Evolutionary conservation across 2,113 vertebrate species (phyloP).

Genomic region (Calidris pygmaea): DNA sequence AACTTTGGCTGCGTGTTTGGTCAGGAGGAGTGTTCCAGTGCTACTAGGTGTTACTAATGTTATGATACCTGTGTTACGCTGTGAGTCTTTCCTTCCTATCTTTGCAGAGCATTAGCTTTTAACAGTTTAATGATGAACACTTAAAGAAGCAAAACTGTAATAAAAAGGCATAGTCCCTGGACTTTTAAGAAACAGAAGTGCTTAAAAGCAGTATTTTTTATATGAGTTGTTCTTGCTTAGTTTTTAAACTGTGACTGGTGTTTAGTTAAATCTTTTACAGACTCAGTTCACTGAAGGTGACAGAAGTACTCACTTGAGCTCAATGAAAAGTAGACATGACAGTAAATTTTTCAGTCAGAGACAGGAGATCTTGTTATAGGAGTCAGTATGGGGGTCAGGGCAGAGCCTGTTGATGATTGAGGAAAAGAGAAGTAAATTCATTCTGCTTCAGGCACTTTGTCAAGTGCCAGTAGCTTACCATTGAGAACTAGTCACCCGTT

Average conservation of each 20-base stretch:
- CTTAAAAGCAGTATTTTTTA: background rate
- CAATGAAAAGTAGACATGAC: slow-evolving; percentile 92
- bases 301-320: slow-evolving; percentile 93
- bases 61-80: background rate
- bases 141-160: background rate
- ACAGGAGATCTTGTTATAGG: slow-evolving; percentile 99
- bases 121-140: background rate
- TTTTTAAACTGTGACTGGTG: slow-evolving; percentile 70
- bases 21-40: background rate
- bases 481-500: slow-evolving; percentile 99
- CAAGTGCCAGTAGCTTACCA: slow-evolving; percentile 99
- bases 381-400: slow-evolving; percentile 98
- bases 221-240: slow-evolving; percentile 53
- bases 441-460: slow-evolving; percentile 99
- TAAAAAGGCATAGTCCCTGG: background rate
- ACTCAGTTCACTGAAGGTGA: slow-evolving; percentile 91
- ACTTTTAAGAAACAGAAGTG: background rate
- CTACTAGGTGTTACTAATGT: background rate
- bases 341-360: slow-evolving; percentile 97
- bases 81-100: background rate
- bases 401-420: slow-evolving; percentile 99
- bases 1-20: background rate
- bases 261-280: slow-evolving; percentile 79
- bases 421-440: slow-evolving; percentile 99
- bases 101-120: background rate